These are phyloP conservation scores for Montipora cactus DNA, from an alignment of 64 coral and sea anemone species.

Conservation along the genomic window DNA sequence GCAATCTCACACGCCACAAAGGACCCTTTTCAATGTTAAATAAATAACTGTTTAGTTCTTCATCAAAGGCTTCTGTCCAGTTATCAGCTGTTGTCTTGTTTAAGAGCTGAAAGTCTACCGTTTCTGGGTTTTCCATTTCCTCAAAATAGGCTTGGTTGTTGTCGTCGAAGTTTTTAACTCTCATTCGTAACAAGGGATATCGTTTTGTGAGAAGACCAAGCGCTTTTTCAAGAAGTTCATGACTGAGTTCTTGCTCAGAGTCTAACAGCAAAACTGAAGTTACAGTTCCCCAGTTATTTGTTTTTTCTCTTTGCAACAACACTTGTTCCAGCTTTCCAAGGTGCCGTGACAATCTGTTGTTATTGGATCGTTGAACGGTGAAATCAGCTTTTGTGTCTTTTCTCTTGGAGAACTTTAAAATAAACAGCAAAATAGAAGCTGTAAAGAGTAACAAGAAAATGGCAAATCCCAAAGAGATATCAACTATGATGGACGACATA, in stretches of 20 bases:
- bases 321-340: slow-evolving; percentile 10
- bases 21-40: slow-evolving; percentile 38
- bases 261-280: slow-evolving; percentile 74
- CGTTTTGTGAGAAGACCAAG: slow-evolving; percentile 46
- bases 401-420: not conserved
- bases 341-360: not conserved
- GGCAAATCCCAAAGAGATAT: not conserved
- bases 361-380: not conserved
- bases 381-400: not conserved
- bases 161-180: slow-evolving; percentile 9
- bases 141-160: slow-evolving; percentile 2
- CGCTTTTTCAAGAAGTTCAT: slow-evolving; percentile 41
- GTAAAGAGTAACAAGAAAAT: too few relatives aligned
- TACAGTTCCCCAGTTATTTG: slow-evolving; percentile 41
- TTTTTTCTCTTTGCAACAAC: slow-evolving; percentile 22
- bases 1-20: slow-evolving; percentile 65
- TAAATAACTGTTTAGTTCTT: slow-evolving; percentile 57
- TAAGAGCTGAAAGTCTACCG: slow-evolving; percentile 34
- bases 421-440: not conserved
- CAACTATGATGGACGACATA: too few relatives aligned
- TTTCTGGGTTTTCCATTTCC: slow-evolving; percentile 62
- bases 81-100: slow-evolving; percentile 47
- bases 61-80: slow-evolving; percentile 66
- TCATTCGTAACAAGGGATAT: slow-evolving; percentile 47
- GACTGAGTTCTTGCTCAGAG: slow-evolving; percentile 49